Evolutionary conservation across 2,113 vertebrate genomes (phyloP).

Genomic region (Hepsetus odoe): DNA sequence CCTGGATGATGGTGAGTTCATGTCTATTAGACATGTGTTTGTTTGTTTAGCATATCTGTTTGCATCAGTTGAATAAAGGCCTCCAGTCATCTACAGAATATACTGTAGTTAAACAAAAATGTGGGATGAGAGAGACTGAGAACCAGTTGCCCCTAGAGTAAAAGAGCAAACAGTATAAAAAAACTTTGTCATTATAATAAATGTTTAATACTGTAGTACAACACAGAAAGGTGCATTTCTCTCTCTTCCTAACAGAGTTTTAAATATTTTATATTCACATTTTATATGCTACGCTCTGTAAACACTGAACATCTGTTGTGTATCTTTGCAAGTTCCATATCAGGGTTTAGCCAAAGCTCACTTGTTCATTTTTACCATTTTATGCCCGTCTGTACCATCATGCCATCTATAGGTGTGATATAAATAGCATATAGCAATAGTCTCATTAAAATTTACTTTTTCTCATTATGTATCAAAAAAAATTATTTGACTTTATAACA

Average conservation of each 20-base stretch:
- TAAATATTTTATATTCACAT: not conserved
- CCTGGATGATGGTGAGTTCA: slow-evolving; percentile 91
- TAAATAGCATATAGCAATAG: too few relatives aligned
- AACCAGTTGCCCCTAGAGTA: not conserved
- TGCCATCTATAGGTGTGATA: not conserved
- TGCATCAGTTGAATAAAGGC: not conserved
- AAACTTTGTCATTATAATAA: not conserved
- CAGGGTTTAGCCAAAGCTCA: not conserved
- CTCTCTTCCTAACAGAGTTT: not conserved
- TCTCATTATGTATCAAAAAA: not conserved
- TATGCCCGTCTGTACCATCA: not conserved
- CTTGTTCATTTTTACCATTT: not conserved
- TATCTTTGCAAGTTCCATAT: not conserved
- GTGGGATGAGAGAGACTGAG: not conserved
- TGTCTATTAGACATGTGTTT: not conserved
- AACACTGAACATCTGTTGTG: not conserved
- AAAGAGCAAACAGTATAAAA: not conserved
- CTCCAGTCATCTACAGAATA: not conserved
- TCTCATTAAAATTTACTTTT: not conserved
- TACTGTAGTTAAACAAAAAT: not conserved
- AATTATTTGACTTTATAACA: not conserved
- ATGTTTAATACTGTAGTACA: not conserved
- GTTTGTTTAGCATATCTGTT: not conserved
- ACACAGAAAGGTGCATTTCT: not conserved
- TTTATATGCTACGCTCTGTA: not conserved